Base-by-base conservation (phyloP, 2,888 invertebrate species). In the Amorpha juglandis region DNA sequence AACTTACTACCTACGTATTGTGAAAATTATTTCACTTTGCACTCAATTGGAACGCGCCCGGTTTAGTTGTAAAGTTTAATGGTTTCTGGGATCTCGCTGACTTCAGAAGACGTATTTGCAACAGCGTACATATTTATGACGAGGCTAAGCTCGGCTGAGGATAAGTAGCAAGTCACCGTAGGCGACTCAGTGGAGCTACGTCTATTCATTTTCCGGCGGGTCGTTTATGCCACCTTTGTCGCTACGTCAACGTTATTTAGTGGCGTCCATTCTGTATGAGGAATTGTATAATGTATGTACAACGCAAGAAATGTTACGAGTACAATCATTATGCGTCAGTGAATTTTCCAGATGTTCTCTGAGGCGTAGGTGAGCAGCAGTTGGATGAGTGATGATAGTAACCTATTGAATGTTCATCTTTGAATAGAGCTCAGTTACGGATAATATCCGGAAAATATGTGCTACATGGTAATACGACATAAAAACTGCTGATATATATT, bases 191-290 rank as follows among this genome's bases (percentile, higher is more conserved):
- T 33, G 47, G n/a, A 47, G 33, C 27, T 33, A 27, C 47, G 62
- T 47, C 62, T 48, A 63, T 63, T 63, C 62, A 63, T 63, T 63
- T 63, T 27, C 47, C 33, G n/a, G 27, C 62, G 48, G 62, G 27
- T 47, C 62, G 48, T 63, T 63, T 63, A 63, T 47, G 47, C 19
- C 47, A 48, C 47, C 62, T 63, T 63, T 63, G 62, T 63, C 62
- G 47, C 62, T 47, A 63, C 19, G 62, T 63, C 62, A 63, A 63
- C 62, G 47, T 33, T 63, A 62, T 63, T 63, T 63, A 45, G 47
- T 16, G 47, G 62, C 62, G 8, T 58, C 33, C 33, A 63, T 47
- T 63, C 62, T 27, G 27, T 48, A 27, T n/a, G 27, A 27, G 33
- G 9, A n/a, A 47, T 33, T 63, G 42, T 48, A 9, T 48, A 47